Evolutionary conservation across 2,113 vertebrate genomes (phyloP), one percentile per base, ranked within the genome.

Genomic region (Menura novaehollandiae): DNA sequence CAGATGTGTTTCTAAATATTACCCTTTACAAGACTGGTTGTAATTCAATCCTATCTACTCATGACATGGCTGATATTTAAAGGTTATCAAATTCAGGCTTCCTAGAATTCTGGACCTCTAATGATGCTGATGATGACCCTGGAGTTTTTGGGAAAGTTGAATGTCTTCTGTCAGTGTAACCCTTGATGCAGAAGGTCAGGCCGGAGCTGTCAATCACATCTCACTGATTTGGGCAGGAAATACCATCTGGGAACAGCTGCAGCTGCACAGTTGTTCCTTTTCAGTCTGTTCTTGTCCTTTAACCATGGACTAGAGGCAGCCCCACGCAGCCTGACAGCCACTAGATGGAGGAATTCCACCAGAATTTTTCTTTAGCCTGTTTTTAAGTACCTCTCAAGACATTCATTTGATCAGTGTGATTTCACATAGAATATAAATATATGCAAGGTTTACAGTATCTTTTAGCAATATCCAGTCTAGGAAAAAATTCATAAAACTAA

Each of bases 261-360:
- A 32, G 59, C 84, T 37, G 82, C 43, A 4, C 5, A 3, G 49
- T 19, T 52, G 17, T 1, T 55, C 52, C 59, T 63, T 5, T 2
- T 1, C 47, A 2, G 2, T 13, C 23, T 9, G 35, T 44, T 6
- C 41, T 22, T 11, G 15, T 18, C 24, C 33, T 43, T n/a, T 2
- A 5, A 0, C 26, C 5, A 2, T 0, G 47, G 35, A 46, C 8
- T 2, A 0, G 19, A 20, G 55, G n/a, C 73, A 43, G 69, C 63
- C 24, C 55, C 27, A 5, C 3, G 7, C 66, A 41, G 66, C 49
- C 52, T 2, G 27, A 5, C 9, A 27, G 88, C 97, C 98, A 71
- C 98, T 66, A 98, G 98, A 78, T 98, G 98, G 98, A 56, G 97
- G 55, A 85, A 49, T 94, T 43, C 64, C 84, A 84, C 86, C 93